Conservation (phyloP, 2,797 vertebrate genomes). For the Cephalopachus bancanus region DNA sequence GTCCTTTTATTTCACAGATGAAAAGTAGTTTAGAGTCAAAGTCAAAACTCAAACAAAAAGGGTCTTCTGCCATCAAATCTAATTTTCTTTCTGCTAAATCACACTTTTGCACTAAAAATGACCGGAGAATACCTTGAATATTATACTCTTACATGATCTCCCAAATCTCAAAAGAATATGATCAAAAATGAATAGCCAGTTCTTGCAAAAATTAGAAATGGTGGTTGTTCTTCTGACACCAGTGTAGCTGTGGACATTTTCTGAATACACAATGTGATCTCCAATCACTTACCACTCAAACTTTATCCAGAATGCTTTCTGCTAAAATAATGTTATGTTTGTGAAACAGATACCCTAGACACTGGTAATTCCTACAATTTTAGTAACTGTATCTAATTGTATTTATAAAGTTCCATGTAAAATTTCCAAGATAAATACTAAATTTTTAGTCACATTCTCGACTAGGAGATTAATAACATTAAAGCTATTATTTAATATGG, state of each 20-base stretch:
- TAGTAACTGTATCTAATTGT: background rate
- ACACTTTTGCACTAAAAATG: conserved; percentile 35
- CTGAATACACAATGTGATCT: background rate
- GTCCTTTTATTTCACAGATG: conserved; percentile 20
- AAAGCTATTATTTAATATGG: background rate
- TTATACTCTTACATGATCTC: background rate
- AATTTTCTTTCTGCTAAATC: conserved; percentile 54
- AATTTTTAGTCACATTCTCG: background rate
- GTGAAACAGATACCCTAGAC: background rate
- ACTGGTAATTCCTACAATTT: background rate
- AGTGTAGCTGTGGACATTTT: background rate
- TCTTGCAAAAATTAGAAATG: conserved; percentile 46
- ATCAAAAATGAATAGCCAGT: conserved; percentile 15
- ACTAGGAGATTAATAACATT: background rate
- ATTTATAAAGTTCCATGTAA: background rate
- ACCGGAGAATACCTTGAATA: conserved; percentile 10
- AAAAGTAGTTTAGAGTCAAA: conserved; percentile 29
- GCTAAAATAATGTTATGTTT: background rate
- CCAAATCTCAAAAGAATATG: conserved; percentile 2
- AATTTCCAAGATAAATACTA: background rate
- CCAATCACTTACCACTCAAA: background rate
- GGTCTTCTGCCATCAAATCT: conserved; percentile 51
- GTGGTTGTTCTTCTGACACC: background rate
- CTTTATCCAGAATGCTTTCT: background rate
- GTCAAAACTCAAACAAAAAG: conserved; percentile 23